Base-by-base conservation (phyloP, 2,797 vertebrate species). In the Sternarchorhynchus goeldii region DNA sequence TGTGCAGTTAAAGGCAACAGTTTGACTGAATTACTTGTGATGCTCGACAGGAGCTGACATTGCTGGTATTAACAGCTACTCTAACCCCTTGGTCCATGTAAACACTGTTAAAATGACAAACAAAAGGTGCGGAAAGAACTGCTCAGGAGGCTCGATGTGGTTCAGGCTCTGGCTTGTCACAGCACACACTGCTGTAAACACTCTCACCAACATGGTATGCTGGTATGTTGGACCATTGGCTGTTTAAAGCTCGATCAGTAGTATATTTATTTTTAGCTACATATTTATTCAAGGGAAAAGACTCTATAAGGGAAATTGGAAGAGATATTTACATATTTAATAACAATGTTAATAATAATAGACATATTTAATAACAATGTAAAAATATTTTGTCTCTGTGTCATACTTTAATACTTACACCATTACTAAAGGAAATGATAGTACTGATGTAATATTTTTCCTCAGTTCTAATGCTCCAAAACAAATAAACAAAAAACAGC, bases 371-470 rank as follows among this genome's bases (percentile, higher is more conserved):
- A 16, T 55, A 12, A 16, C 59, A 64, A 50, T 4, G 41, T 21
- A 56, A 45, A 78, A 78, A 78, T 78, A 72, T 78, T 78, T 71
- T 36, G 76, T 64, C 29, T 71, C 55, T 71, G 60, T 64, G 17
- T 73, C 60, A 78, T 72, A 58, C 50, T 71, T 60, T n/a, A 71
- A 71, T 60, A 21, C 34, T 1, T 31, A 78, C 56, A 50, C 41
- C 70, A 57, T 45, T 65, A 50, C n/a, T 25, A 56, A 21, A 39
- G 32, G 36, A 56, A 53, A 45, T 69, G 25, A 45, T 41, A 56
- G 25, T 68, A 29, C 20, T 60, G 58, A 25, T 60, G 20, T 20
- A 25, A 20, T 1, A 45, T 60, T 60, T 25, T 25, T 60, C 6
- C 62, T 66, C 4, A 56, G 31, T 56, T 57, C 14, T 45, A 64